A percentile compares a stretch with the other conserved stretches of the same genome.
Evolutionary conservation across 2,888 invertebrate species (phyloP).

Genomic region (Lymantria dispar): DNA sequence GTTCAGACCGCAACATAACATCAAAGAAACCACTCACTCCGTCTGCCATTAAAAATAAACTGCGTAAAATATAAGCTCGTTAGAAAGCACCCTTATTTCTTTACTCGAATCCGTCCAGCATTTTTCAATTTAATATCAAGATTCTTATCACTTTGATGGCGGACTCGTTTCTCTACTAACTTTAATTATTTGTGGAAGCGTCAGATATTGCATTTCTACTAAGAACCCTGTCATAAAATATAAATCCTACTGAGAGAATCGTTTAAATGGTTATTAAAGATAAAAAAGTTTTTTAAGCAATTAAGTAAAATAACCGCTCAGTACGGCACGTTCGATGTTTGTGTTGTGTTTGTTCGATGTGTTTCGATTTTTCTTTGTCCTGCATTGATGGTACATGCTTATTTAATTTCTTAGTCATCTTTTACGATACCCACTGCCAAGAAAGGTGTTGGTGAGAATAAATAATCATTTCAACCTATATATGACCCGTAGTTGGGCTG

Average conservation of each 20-base stretch:
- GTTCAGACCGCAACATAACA: too few species aligned
- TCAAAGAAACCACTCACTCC: too few species aligned
- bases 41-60: neutral
- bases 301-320: constrained; percentile 3
- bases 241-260: neutral
- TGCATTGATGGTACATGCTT: too few species aligned
- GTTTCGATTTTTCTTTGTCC: too few species aligned
- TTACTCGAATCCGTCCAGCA: constrained; percentile 2
- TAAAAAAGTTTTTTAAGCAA: neutral
- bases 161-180: constrained; percentile 19
- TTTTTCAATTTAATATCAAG: constrained; percentile 37
- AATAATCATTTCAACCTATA: too few species aligned
- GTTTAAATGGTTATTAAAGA: neutral
- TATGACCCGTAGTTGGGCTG: too few species aligned
- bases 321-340: too few species aligned
- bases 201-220: constrained; percentile 26
- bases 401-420: too few species aligned
- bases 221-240: neutral
- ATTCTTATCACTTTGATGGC: constrained; percentile 33
- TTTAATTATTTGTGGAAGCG: constrained; percentile 23
- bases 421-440: too few species aligned
- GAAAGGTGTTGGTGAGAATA: too few species aligned
- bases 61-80: neutral
- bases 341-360: too few species aligned
- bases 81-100: neutral